Percentiles rank a stretch among this genome's conserved stretches.
phyloP scores from a whole-genome alignment of 1,140 invertebrate species.

The Nebria ingens region DNA sequence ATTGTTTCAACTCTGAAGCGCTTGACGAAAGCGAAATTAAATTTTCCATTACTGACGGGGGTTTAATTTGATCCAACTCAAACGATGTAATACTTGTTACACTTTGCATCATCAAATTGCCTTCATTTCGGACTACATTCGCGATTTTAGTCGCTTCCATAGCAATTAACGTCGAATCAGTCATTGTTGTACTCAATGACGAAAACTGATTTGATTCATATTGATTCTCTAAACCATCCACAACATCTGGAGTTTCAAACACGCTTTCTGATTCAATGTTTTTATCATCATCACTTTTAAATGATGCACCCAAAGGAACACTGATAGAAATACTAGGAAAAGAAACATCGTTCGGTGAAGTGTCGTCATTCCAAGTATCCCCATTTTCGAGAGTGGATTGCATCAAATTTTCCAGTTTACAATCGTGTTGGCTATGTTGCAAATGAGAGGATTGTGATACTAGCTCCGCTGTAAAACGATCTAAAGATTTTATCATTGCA shows the following conservation, averaged over 20 bases:
- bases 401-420: constrained; percentile 19
- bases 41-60: constrained; percentile 65
- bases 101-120: constrained; percentile 48
- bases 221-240: constrained; percentile 14
- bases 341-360: constrained; percentile 59
- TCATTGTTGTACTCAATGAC: constrained; percentile 36
- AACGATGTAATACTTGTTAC: constrained; percentile 41
- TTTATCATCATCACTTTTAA: constrained; percentile 49
- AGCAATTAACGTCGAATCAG: constrained; percentile 57
- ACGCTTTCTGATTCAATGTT: constrained; percentile 21
- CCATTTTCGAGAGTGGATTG: constrained; percentile 19
- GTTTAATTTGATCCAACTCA: constrained; percentile 65
- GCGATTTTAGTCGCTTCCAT: constrained; percentile 61
- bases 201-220: constrained; percentile 27
- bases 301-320: constrained; percentile 55
- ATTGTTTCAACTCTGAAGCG: constrained; percentile 33
- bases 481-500: constrained; percentile 54
- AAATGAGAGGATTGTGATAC: constrained; percentile 44
- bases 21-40: constrained; percentile 49
- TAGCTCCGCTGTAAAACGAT: constrained; percentile 49
- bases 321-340: constrained; percentile 69
- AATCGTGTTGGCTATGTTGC: constrained; percentile 15
- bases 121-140: constrained; percentile 49
- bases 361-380: constrained; percentile 66
- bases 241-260: constrained; percentile 14